phyloP scores from a whole-genome alignment of 2,888 invertebrate species.

The Lamellibrachia columna region DNA sequence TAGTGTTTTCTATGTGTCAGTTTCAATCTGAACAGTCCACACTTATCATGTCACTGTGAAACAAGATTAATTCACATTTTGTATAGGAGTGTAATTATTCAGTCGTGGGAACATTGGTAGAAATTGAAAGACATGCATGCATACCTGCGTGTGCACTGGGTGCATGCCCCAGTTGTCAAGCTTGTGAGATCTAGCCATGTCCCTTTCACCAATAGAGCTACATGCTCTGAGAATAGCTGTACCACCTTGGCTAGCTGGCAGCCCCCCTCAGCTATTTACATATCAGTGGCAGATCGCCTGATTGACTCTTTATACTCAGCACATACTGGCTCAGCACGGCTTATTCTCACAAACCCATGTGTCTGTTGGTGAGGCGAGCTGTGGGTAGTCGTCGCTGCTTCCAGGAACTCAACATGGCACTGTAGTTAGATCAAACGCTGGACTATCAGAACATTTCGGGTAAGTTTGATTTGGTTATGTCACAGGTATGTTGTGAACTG shows the following conservation, averaged over 20 bases:
- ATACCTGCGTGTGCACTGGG: background rate
- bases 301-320: slow-evolving; percentile 11
- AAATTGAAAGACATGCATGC: background rate
- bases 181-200: background rate
- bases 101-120: background rate
- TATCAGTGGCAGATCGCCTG: background rate
- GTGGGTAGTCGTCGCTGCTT: background rate
- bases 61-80: background rate
- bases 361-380: background rate
- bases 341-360: background rate
- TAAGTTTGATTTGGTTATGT: background rate
- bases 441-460: background rate
- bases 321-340: background rate
- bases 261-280: slow-evolving; percentile 1
- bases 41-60: background rate
- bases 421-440: background rate
- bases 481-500: background rate
- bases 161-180: background rate
- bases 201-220: background rate
- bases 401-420: background rate
- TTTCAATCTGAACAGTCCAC: background rate
- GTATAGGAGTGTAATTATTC: background rate
- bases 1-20: background rate
- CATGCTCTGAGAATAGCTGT: background rate
- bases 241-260: background rate